These are phyloP conservation scores for Drosophila orosa DNA, from an alignment of 1,140 invertebrate genomes.

Conservation along the genomic window DNA sequence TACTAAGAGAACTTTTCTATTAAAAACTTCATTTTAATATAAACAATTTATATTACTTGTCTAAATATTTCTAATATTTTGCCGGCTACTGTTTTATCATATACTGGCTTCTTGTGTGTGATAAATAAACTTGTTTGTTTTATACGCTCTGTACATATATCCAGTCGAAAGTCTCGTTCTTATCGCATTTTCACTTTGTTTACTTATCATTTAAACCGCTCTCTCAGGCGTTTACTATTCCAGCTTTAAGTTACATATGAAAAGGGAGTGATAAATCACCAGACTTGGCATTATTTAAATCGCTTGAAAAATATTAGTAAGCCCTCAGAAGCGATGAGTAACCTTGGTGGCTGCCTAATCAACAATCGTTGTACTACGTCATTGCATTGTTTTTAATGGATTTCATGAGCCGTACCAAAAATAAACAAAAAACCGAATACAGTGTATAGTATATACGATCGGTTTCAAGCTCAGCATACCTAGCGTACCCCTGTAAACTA, in stretches of 20 bases:
- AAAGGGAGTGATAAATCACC: slow-evolving; percentile 25
- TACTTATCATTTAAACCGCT: slow-evolving; percentile 28
- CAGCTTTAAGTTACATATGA: slow-evolving; percentile 2
- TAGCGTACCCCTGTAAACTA: slow-evolving; percentile 32
- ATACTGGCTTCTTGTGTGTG: slow-evolving; percentile 8
- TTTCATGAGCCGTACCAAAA: slow-evolving; percentile 34
- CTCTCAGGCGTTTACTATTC: slow-evolving; percentile 16
- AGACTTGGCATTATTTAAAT: slow-evolving; percentile 8
- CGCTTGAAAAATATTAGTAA: neutral
- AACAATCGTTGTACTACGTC: slow-evolving; percentile 31
- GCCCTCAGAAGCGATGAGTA: slow-evolving; percentile 19
- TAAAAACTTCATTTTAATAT: neutral
- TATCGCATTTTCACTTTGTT: slow-evolving; percentile 37
- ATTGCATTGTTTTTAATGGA: slow-evolving; percentile 24
- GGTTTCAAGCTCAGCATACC: slow-evolving; percentile 19
- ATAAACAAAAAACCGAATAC: slow-evolving; percentile 15
- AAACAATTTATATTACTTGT: too few species aligned
- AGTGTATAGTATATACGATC: slow-evolving; percentile 7
- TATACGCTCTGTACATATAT: slow-evolving; percentile 26
- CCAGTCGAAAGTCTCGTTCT: slow-evolving; percentile 39
- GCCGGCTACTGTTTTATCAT: slow-evolving; percentile 6
- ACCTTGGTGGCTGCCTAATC: slow-evolving; percentile 11
- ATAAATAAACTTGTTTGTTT: slow-evolving; percentile 37
- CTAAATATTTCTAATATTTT: neutral
- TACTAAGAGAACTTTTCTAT: neutral